Base-by-base conservation (phyloP, 2,113 vertebrate genomes). In the Uropsilus gracilis region DNA sequence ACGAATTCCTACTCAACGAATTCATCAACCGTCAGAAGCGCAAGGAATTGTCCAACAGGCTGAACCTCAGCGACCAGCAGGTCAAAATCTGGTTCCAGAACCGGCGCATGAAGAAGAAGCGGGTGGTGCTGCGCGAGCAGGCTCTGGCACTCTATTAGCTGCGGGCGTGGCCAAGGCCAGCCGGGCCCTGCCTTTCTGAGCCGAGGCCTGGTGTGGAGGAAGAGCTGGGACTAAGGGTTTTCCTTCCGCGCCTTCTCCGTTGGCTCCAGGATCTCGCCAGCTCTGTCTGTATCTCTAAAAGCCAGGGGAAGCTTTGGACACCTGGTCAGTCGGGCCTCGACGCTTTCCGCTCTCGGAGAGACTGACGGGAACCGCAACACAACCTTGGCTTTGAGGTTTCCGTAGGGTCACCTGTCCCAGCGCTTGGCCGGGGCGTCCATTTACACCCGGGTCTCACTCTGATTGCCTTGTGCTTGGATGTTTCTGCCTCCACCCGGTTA, bases 51-150 rank as follows among this genome's bases (percentile, higher is more conserved):
- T 99, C 99, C 32, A 98, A 99, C 96, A 99, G 99, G 98, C 98
- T 99, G 97, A 99, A 99, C 96, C 98, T 99, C 97, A 99, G 99
- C 92, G 99, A 99, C 95, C 99, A 99, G 93, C 99, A 99, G 98
- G 99, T 99, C 96, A 99, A 99, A 98, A 99, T 99, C 86, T 99
- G 99, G 99, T 99, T 99, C 98, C 99, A 99, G 97, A 99, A 99
- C 87, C 98, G 99, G 75, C 98, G 99, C 59, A 99, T 99, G 99
- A 99, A 99, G 98, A 99, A 99, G 98, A 99, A 99, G 92, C 98
- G 99, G 3, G 98, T 99, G 93, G 98, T 99, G 96, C 98, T 99
- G 98, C 98, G 99, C 2, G 99, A 99, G 80, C 99, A 99, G 87
- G 98, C 98, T 3, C 99, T 99, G 95, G 98, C 97, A 26, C 98